Evolutionary conservation across 2,797 vertebrate genomes (phyloP), one percentile per base, ranked within the genome.

Genomic region (Naso thynnoides): DNA sequence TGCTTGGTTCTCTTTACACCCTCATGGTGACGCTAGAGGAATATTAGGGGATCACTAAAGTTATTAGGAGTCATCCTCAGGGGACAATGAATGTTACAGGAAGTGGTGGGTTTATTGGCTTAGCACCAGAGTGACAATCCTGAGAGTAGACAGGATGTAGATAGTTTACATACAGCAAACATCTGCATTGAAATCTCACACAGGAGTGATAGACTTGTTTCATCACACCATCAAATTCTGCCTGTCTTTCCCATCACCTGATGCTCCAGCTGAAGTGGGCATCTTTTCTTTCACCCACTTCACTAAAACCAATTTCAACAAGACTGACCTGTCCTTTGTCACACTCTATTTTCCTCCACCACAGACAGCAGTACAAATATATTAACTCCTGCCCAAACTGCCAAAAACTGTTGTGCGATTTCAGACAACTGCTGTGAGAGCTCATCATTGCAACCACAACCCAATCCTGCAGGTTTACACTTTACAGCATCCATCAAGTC

Each of bases 341-440:
- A 80, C 73, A 60, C 70, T 48, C 19, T 18, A 36, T 68, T 79
- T 81, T 60, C 49, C 23, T 26, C n/a, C 36, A 29, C 36, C 55
- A 33, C 45, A 50, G 45, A 66, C 50, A 70, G 44, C 29, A 65
- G 33, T 3, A 38, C 21, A 26, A 47, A 36, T 47, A 24, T 68
- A 73, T 41, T 39, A 62, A 78, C 61, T 81, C 57, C 78, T 80
- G 57, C 38, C 41, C 60, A 54, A 62, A 62, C 55, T 74, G 58
- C 26, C 73, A 73, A 55, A 68, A 78, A 59, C 44, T 24, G 50
- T 14, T 27, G 39, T 27, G 41, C 18, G 60, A 78, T 70, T 83
- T 49, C 19, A 63, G 76, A 86, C 66, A 78, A 67, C 27, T 21
- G 38, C 61, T 33, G n/a, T 0, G 5, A 10, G 14, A 49, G 56